Evolutionary conservation across 2,113 vertebrate genomes (phyloP).

Genomic region (Platycercus adscitus): DNA sequence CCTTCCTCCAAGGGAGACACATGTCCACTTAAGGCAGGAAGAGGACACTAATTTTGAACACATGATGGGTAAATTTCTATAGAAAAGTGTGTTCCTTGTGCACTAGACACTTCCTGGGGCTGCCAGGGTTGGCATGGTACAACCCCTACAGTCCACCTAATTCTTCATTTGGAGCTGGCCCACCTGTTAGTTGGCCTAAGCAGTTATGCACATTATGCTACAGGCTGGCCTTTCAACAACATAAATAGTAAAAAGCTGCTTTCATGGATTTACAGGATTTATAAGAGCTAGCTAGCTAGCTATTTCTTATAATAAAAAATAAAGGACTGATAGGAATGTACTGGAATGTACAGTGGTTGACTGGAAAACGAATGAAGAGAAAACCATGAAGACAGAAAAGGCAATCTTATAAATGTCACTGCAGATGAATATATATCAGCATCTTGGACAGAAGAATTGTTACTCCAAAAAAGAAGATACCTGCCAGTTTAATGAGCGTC

Average conservation of each 20-base stretch:
- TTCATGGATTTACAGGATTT: neutral
- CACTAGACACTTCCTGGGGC: neutral
- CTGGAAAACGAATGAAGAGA: neutral
- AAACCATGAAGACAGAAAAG: neutral
- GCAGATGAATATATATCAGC: neutral
- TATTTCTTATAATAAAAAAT: neutral
- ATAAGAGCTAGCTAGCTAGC: neutral
- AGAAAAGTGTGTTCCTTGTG: neutral
- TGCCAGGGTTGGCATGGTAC: neutral
- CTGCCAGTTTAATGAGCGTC: neutral
- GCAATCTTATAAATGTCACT: neutral
- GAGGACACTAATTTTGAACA: neutral
- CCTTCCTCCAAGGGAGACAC: fast-evolving
- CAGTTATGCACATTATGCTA: neutral
- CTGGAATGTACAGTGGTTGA: neutral
- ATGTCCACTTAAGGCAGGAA: neutral
- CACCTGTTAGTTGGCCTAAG: neutral
- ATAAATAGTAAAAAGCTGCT: neutral
- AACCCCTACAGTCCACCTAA: neutral
- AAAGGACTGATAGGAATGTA: neutral
- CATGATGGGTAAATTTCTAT: neutral
- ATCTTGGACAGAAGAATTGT: neutral
- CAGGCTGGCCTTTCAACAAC: neutral
- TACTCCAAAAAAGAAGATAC: neutral
- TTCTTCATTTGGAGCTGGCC: neutral